A percentile compares a stretch with the other conserved stretches of the same genome.
These are phyloP conservation scores for Leptoclinus maculatus DNA, from an alignment of 2,797 vertebrate genomes.

Conservation along the genomic window DNA sequence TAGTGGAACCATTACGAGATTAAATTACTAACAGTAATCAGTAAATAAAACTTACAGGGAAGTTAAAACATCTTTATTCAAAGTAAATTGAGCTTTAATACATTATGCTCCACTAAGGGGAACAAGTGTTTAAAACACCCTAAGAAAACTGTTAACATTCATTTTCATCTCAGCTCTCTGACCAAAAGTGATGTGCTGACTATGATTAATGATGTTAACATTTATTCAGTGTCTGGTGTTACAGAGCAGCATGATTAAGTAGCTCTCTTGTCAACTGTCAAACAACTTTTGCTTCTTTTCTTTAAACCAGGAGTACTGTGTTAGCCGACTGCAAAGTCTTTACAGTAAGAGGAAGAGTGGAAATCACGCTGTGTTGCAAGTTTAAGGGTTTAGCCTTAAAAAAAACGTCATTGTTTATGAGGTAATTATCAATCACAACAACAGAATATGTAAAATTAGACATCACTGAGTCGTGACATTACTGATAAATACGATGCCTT, in stretches of 20 bases:
- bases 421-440: neutral
- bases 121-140: neutral
- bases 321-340: slow-evolving; percentile 66
- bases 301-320: slow-evolving; percentile 56
- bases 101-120: neutral
- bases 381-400: slow-evolving; percentile 23
- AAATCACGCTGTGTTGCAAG: slow-evolving; percentile 33
- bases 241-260: slow-evolving; percentile 70
- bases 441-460: neutral
- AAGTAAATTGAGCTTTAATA: neutral
- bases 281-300: slow-evolving; percentile 74
- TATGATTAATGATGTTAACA: slow-evolving; percentile 84
- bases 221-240: slow-evolving; percentile 78
- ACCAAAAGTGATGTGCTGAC: slow-evolving; percentile 75
- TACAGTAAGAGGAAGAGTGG: slow-evolving; percentile 52
- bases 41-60: neutral
- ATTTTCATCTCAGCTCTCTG: slow-evolving; percentile 70
- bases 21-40: neutral
- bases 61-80: slow-evolving; percentile 3
- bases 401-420: slow-evolving; percentile 1
- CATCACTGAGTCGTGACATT: neutral
- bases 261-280: slow-evolving; percentile 74
- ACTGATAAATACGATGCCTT: neutral
- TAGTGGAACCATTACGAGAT: neutral
- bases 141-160: slow-evolving; percentile 43